These are phyloP conservation scores for Mirounga angustirostris DNA, from an alignment of 2,113 vertebrate species.

Conservation along the genomic window DNA sequence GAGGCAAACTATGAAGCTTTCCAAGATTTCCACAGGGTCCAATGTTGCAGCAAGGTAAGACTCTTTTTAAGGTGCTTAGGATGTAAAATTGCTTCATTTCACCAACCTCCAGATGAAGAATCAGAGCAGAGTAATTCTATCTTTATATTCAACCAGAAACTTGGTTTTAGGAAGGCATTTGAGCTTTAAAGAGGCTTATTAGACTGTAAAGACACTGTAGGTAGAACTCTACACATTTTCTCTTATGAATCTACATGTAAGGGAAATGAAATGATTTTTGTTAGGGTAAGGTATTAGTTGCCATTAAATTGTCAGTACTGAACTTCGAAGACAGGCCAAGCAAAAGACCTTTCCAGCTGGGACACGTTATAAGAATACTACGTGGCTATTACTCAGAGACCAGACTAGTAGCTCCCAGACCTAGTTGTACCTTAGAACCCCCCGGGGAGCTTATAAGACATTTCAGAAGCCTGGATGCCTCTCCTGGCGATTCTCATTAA, in stretches of 20 bases:
- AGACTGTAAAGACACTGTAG: neutral
- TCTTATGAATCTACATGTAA: neutral
- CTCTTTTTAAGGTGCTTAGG: neutral
- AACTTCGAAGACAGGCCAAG: neutral
- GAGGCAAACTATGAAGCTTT: neutral
- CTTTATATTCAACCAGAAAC: neutral
- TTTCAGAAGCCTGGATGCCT: neutral
- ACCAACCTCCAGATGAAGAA: neutral
- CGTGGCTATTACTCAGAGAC: neutral
- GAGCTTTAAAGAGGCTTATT: neutral
- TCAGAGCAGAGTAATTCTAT: neutral
- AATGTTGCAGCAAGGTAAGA: neutral
- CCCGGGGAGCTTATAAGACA: neutral
- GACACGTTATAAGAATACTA: neutral
- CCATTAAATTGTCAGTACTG: slow-evolving; percentile 36
- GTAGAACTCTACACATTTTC: neutral
- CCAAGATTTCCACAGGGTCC: neutral
- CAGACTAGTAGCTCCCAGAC: neutral
- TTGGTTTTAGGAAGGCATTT: neutral
- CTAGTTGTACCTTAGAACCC: neutral
- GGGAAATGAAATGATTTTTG: neutral
- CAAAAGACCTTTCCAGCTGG: neutral
- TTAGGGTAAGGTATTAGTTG: neutral
- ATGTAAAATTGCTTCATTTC: neutral
- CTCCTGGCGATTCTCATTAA: neutral